Evolutionary conservation across 2,888 invertebrate genomes (phyloP).

Genomic region (Eumacrocentrus americanus): DNA sequence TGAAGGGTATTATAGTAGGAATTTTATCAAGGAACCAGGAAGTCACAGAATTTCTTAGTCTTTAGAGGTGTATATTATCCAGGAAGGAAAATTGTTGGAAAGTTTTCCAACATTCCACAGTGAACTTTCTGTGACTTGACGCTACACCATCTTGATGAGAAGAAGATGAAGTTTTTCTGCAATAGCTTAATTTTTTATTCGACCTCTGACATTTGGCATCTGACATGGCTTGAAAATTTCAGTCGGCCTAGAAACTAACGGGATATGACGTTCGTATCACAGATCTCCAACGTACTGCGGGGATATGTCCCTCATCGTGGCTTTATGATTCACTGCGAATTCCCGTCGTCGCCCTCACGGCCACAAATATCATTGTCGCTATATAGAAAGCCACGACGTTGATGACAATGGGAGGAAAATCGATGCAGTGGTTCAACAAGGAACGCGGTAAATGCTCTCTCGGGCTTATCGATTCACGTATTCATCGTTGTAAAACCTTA

Average conservation of each 20-base stretch:
- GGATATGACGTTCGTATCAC: too few species aligned
- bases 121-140: too few species aligned
- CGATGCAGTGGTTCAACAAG: conserved; percentile 8
- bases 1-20: neutral
- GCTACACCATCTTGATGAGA: neutral
- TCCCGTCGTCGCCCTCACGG: neutral
- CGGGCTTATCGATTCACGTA: conserved; percentile 19
- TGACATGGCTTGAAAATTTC: neutral
- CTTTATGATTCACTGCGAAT: neutral
- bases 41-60: too few species aligned
- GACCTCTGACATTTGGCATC: neutral
- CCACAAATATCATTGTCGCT: neutral
- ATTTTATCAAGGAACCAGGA: neutral
- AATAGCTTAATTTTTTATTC: too few species aligned
- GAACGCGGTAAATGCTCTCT: conserved; percentile 8
- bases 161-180: neutral
- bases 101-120: neutral
- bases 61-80: too few species aligned
- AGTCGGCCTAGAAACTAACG: too few species aligned
- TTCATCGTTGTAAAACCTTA: conserved; percentile 23
- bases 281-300: too few species aligned
- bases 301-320: neutral
- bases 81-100: neutral
- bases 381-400: neutral
- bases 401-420: conserved; percentile 5